Percentiles rank a stretch among this genome's conserved stretches.
Evolutionary conservation across 2,113 vertebrate genomes (phyloP).

Genomic region (Phainopepla nitens): DNA sequence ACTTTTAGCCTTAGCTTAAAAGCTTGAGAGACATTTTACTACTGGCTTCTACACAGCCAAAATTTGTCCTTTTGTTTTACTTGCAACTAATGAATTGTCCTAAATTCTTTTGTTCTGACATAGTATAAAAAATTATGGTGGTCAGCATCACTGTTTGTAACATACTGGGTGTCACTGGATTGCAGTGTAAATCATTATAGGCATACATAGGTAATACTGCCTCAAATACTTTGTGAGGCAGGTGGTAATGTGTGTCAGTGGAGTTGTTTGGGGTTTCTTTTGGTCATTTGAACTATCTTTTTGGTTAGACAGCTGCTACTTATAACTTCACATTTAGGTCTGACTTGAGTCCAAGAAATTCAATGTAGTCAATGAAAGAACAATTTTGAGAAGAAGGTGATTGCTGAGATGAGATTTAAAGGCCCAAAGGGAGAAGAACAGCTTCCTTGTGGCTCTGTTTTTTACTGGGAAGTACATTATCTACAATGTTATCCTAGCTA

Average conservation of each 20-base stretch:
- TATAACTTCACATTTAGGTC: neutral
- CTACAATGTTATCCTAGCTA: neutral
- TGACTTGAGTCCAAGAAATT: neutral
- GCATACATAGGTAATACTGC: neutral
- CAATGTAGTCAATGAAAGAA: neutral
- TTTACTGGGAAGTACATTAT: neutral
- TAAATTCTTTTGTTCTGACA: neutral
- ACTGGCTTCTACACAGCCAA: neutral
- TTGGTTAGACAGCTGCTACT: conserved; percentile 2
- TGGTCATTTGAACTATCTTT: neutral
- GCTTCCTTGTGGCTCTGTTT: neutral
- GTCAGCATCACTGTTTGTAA: neutral
- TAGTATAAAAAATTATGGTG: neutral
- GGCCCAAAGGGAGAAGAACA: neutral
- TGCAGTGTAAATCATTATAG: neutral
- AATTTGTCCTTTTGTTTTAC: neutral
- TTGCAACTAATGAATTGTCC: neutral
- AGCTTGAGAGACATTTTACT: neutral
- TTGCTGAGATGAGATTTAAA: neutral
- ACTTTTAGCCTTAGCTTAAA: neutral
- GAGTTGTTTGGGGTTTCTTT: neutral
- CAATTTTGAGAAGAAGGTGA: neutral
- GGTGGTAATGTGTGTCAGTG: neutral
- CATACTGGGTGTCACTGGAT: neutral
- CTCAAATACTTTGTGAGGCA: neutral